Evolutionary conservation across 2,797 vertebrate species (phyloP).

Genomic region (Alauda arvensis): DNA sequence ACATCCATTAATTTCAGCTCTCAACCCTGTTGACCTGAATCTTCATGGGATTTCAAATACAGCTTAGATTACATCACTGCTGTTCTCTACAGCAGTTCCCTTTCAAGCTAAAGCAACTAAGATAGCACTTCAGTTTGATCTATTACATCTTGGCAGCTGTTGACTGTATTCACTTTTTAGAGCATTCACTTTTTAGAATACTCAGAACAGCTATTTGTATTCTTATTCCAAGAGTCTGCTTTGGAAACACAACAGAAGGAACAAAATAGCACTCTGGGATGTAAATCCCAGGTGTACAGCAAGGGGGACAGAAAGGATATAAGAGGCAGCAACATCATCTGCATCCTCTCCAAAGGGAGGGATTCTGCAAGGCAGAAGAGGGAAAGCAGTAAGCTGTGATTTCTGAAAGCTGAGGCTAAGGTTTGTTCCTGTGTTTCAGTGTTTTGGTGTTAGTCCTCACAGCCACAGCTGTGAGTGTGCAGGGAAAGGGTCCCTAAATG

Average conservation of each 20-base stretch:
- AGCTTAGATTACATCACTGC: slow-evolving; percentile 1
- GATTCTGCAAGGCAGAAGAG: not conserved
- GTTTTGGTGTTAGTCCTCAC: not conserved
- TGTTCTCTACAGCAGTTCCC: not conserved
- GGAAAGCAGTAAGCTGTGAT: not conserved
- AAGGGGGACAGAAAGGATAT: not conserved
- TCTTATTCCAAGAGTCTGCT: not conserved
- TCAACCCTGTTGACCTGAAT: not conserved
- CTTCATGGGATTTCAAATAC: not conserved
- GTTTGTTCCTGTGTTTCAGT: not conserved
- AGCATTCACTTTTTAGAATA: not conserved
- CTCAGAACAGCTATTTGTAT: not conserved
- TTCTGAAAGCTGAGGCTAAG: not conserved
- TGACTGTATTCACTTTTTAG: not conserved
- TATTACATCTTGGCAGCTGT: slow-evolving; percentile 6
- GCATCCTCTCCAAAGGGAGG: not conserved
- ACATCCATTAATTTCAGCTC: not conserved
- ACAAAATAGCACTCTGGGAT: not conserved
- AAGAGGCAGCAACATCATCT: not conserved
- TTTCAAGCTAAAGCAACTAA: not conserved
- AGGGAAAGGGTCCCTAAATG: not conserved
- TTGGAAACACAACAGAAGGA: not conserved
- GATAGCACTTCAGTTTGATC: slow-evolving; percentile 2
- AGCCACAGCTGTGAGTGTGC: not conserved
- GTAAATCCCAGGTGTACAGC: not conserved